Conservation (phyloP, 2,888 invertebrate genomes). For the Crioceris asparagi region DNA sequence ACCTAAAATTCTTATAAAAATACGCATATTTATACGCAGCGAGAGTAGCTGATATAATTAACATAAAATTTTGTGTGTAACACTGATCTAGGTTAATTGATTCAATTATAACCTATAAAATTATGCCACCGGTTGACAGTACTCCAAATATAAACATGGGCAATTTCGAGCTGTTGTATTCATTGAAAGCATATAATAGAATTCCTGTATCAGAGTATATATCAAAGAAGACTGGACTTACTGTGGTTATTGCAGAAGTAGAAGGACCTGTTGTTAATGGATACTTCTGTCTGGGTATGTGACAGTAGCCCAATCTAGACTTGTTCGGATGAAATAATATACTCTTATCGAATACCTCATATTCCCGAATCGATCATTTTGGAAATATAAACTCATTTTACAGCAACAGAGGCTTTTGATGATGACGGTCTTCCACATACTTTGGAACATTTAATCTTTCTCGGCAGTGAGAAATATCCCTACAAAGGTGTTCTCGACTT, state of each 20-base stretch:
- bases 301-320: neutral
- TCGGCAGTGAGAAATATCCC: slow-evolving; percentile 82
- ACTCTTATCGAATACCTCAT: no score
- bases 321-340: no score
- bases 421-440: slow-evolving; percentile 91
- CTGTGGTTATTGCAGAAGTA: slow-evolving; percentile 73
- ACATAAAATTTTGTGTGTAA: no score
- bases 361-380: no score
- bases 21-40: no score
- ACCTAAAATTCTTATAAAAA: no score
- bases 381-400: no score
- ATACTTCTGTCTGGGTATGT: slow-evolving; percentile 69
- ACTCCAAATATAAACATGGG: slow-evolving; percentile 34
- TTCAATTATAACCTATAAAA: no score
- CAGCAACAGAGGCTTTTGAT: slow-evolving; percentile 83
- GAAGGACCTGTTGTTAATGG: slow-evolving; percentile 87
- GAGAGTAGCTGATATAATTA: no score
- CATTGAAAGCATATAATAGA: slow-evolving; percentile 56
- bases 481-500: slow-evolving; percentile 84
- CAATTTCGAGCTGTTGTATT: slow-evolving; percentile 47
- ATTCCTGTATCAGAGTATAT: slow-evolving; percentile 73
- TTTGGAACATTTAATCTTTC: slow-evolving; percentile 81
- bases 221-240: slow-evolving; percentile 68
- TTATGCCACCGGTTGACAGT: slow-evolving; percentile 32
- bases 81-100: no score